Percentiles rank a stretch among this genome's conserved stretches.
phyloP scores from a whole-genome alignment of 2,888 invertebrate genomes.

The Gnatocerus cornutus region DNA sequence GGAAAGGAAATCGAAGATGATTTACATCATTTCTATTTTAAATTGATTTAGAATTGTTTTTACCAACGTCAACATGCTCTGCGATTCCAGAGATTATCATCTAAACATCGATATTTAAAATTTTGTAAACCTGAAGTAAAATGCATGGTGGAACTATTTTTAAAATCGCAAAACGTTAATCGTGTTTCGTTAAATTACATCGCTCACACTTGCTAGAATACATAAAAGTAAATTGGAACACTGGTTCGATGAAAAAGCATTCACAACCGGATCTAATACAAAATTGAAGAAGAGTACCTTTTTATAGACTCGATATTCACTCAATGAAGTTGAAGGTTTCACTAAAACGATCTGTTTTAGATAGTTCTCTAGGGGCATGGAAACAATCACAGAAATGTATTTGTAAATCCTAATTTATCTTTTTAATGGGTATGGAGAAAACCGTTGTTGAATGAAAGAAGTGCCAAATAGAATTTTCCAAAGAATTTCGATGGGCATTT shows the following conservation, averaged over 20 bases:
- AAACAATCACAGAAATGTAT: too few species aligned
- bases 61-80: conserved; percentile 1
- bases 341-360: conserved; percentile 1
- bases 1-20: conserved; percentile 4
- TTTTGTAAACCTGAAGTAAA: too few species aligned
- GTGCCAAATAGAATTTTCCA: too few species aligned
- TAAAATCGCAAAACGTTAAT: background rate
- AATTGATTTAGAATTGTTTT: conserved; percentile 20
- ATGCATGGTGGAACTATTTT: background rate
- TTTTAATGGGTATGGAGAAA: too few species aligned
- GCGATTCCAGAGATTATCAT: background rate
- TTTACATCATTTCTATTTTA: conserved; percentile 11
- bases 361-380: background rate
- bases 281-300: conserved; percentile 14
- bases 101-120: too few species aligned
- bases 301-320: conserved; percentile 9
- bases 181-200: background rate
- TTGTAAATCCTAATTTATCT: too few species aligned
- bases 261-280: conserved; percentile 1
- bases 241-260: conserved; percentile 8
- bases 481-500: too few species aligned
- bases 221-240: conserved; percentile 11
- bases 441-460: too few species aligned
- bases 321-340: conserved; percentile 6
- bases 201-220: background rate